A percentile compares a stretch with the other conserved stretches of the same genome.
phyloP scores from a whole-genome alignment of 2,888 invertebrate genomes.

The Lapara coniferarum region DNA sequence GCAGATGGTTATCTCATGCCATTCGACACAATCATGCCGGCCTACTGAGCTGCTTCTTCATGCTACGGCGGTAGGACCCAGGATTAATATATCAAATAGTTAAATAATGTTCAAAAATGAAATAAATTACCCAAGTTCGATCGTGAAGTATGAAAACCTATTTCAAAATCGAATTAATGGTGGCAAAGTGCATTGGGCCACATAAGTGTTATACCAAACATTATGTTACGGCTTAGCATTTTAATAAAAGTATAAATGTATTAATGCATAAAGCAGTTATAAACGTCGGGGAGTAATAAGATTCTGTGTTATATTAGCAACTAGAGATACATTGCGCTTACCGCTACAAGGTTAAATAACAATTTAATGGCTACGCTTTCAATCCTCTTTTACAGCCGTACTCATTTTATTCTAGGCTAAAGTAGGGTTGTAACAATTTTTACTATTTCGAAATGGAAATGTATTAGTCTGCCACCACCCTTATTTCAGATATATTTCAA shows the following conservation, averaged over 20 bases:
- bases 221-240: too few relatives aligned
- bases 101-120: too few relatives aligned
- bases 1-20: too few relatives aligned
- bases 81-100: neutral
- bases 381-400: slow-evolving; percentile 6
- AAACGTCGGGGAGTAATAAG: slow-evolving; percentile 1
- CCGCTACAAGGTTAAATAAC: slow-evolving; percentile 11
- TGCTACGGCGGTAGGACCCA: too few relatives aligned
- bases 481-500: slow-evolving; percentile 53
- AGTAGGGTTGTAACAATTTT: neutral
- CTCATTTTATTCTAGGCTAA: slow-evolving; percentile 18
- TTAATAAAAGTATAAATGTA: too few relatives aligned
- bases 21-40: too few relatives aligned
- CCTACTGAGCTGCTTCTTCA: too few relatives aligned
- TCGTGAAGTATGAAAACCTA: too few relatives aligned
- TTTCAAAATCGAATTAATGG: too few relatives aligned
- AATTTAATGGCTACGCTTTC: slow-evolving; percentile 17
- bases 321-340: neutral
- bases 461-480: slow-evolving; percentile 42
- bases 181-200: too few relatives aligned
- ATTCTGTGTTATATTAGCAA: neutral
- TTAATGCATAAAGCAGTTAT: neutral
- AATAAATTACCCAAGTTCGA: too few relatives aligned
- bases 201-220: too few relatives aligned
- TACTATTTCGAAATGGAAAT: neutral